Evolutionary conservation across 2,888 invertebrate genomes (phyloP).

Genomic region (Cheilosia variabilis): DNA sequence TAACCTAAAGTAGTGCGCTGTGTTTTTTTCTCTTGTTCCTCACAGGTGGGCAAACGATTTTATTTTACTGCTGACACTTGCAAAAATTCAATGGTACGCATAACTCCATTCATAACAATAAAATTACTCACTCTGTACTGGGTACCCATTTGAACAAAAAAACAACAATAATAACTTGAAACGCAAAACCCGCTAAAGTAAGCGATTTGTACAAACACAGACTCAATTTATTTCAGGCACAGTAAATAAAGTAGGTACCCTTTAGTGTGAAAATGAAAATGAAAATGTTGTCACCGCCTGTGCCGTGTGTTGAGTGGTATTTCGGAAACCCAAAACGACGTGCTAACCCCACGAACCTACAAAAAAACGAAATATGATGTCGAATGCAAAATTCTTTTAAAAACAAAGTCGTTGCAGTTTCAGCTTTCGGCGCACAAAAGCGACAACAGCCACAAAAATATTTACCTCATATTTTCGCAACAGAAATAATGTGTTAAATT

Average conservation of each 20-base stretch:
- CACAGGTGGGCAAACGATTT: slow-evolving; percentile 35
- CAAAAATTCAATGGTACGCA: slow-evolving; percentile 11
- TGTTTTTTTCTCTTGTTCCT: not conserved
- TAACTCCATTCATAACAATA: slow-evolving; percentile 3
- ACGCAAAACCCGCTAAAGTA: slow-evolving; percentile 34
- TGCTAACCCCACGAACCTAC: slow-evolving; percentile 24
- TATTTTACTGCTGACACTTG: slow-evolving; percentile 15
- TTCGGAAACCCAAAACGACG: slow-evolving; percentile 35
- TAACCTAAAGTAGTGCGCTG: not conserved
- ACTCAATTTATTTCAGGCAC: slow-evolving; percentile 22
- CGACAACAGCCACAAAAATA: slow-evolving; percentile 4
- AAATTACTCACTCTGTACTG: slow-evolving; percentile 24
- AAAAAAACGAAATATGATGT: slow-evolving; percentile 35
- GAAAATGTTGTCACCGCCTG: slow-evolving; percentile 43
- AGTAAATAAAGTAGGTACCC: slow-evolving; percentile 36
- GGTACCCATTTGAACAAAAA: not conserved
- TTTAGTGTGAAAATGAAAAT: slow-evolving; percentile 48
- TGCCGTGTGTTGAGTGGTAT: slow-evolving; percentile 42
- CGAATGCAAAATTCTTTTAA: slow-evolving; percentile 44
- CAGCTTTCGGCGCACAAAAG: not conserved
- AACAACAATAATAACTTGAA: slow-evolving; percentile 10
- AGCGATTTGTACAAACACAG: slow-evolving; percentile 29
- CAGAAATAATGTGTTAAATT: slow-evolving; percentile 34
- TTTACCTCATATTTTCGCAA: slow-evolving; percentile 43
- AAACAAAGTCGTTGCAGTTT: slow-evolving; percentile 30